These are phyloP conservation scores for Pogona vitticeps DNA, from an alignment of 2,113 vertebrate species.

Conservation along the genomic window DNA sequence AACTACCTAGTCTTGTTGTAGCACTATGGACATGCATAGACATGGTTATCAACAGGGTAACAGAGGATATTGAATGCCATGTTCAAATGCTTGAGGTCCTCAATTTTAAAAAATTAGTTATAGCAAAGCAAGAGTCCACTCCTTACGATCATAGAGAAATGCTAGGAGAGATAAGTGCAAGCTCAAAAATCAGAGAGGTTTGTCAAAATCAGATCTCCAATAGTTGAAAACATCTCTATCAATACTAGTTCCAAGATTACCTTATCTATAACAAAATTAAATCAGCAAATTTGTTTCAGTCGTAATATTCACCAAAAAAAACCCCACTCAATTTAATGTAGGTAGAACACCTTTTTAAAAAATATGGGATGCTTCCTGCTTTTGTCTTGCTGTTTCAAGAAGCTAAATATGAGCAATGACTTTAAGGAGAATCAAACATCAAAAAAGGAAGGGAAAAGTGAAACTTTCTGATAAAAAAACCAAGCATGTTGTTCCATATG, in stretches of 20 bases:
- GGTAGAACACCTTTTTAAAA: neutral
- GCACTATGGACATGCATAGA: neutral
- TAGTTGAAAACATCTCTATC: too few relatives aligned
- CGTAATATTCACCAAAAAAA: neutral
- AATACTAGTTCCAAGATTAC: neutral
- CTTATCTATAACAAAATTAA: neutral
- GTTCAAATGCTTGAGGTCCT: neutral
- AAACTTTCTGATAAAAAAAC: neutral
- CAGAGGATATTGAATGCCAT: neutral
- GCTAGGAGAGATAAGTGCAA: neutral
- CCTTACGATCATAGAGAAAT: neutral
- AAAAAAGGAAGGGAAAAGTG: neutral
- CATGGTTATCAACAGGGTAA: neutral
- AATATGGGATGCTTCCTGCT: neutral
- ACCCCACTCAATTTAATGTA: neutral
- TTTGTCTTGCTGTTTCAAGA: neutral
- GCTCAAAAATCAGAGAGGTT: neutral
- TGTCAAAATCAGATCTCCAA: constrained; percentile 1
- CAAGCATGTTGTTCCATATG: neutral
- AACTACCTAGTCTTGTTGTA: neutral
- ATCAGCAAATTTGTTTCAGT: neutral
- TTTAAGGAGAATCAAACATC: neutral
- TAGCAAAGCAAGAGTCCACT: neutral
- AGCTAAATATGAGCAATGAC: neutral
- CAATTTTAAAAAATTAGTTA: neutral